Base-by-base conservation (phyloP, 2,888 invertebrate species). In the Harpagoxenus sublaevis region DNA sequence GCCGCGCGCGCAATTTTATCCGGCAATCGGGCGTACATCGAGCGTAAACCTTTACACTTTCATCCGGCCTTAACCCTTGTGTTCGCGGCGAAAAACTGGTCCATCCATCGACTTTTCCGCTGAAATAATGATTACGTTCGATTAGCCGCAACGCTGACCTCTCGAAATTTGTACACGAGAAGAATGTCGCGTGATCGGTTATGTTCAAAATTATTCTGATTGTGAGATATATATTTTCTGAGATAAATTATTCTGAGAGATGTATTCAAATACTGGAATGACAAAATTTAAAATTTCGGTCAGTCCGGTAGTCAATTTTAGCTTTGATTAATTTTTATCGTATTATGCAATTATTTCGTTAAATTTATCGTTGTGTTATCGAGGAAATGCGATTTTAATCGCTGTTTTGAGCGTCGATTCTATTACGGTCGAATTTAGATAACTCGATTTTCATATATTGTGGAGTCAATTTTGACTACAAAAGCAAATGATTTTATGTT, bases 21-120 rank as follows among this genome's bases (percentile, higher is more conserved):
- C 48, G 73, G 48, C 60, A 73, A 81, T 81, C 79, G 60, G 39
- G 39, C 28, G 39, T 60, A 62, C 60, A 71, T 79, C 71, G 48
- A 71, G 39, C 60, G 45, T 79, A 63, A 70, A 73, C 48, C 73
- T 81, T 81, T 39, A n/a, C 48, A 35, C 60, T 81, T 71, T 70
- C 39, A 73, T 81, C 48, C 57, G 35, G 23, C 35, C 31, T 78
- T 68, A 78, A 55, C 42, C 48, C 31, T 10, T 12, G 35, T 60
- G 60, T 79, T 18, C 23, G 45, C 57, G 35, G 15, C 31, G 45
- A 48, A 23, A 71, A 79, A 8, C 23, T 23, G 23, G 2, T n/a
- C n/a, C 31, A 23, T 62, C 31, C 28, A 77, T 48, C 70, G 35
- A 48, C 23, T 35, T 60, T 35, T 60, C 3, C 35, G 18, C 39